A percentile compares a stretch with the other conserved stretches of the same genome.
These are phyloP conservation scores for Leptodactylus fuscus DNA, from an alignment of 2,113 vertebrate species.

Conservation along the genomic window DNA sequence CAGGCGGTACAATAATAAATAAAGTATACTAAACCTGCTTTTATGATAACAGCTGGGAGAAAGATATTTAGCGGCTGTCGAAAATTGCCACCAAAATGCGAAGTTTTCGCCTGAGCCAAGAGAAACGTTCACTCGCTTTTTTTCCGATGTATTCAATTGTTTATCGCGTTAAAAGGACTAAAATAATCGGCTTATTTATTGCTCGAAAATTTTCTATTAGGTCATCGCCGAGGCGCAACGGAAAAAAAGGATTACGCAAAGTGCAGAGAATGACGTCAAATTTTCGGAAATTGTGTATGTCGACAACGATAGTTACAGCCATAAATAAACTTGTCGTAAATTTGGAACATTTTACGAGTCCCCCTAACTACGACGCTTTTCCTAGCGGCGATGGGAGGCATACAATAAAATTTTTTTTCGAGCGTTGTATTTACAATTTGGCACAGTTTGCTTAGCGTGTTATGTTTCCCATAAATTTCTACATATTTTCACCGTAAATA, in stretches of 20 bases:
- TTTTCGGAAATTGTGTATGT: neutral
- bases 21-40: constrained; percentile 37
- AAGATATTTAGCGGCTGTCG: constrained; percentile 48
- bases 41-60: constrained; percentile 57
- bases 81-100: constrained; percentile 50
- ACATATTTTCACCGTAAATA: too few species aligned
- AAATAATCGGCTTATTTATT: neutral
- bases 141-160: constrained; percentile 24
- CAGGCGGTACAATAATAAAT: constrained; percentile 19
- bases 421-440: too few species aligned
- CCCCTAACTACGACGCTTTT: too few species aligned
- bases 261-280: neutral
- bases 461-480: too few species aligned
- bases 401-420: too few species aligned
- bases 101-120: constrained; percentile 25
- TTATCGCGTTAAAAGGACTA: neutral
- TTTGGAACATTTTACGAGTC: too few species aligned
- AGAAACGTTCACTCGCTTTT: constrained; percentile 51
- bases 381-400: too few species aligned
- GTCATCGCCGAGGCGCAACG: neutral
- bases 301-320: too few species aligned
- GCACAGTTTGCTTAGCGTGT: too few species aligned
- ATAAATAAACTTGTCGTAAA: too few species aligned
- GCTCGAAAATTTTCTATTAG: neutral
- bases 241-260: neutral